phyloP scores from a whole-genome alignment of 2,113 vertebrate species.

The Seriola rivoliana region DNA sequence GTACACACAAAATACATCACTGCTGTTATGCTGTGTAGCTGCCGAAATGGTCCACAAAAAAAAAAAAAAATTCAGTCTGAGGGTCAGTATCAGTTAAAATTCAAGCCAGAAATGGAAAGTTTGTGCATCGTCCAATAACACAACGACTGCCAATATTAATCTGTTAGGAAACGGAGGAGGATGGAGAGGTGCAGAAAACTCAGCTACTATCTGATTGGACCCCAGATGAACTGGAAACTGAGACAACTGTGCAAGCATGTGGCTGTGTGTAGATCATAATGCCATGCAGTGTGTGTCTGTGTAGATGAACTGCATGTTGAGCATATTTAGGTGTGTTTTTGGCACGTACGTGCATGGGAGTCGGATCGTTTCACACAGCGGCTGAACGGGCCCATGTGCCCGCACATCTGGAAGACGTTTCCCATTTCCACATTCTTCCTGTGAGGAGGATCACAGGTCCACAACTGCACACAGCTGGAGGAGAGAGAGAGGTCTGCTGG shows the following conservation, averaged over 20 bases:
- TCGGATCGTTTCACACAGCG: constrained; percentile 31
- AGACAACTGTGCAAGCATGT: constrained; percentile 22
- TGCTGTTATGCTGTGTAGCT: not conserved
- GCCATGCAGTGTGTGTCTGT: not conserved
- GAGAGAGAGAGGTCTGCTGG: constrained; percentile 5
- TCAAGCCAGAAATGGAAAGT: constrained; percentile 3
- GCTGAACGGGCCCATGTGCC: constrained; percentile 55
- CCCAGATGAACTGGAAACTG: constrained; percentile 46
- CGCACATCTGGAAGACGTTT: constrained; percentile 81
- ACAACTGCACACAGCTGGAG: constrained; percentile 61
- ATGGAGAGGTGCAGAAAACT: constrained; percentile 35
- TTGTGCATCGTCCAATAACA: constrained; percentile 13
- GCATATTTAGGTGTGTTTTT: constrained; percentile 25
- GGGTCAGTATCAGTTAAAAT: not conserved
- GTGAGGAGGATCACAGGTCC: constrained; percentile 53
- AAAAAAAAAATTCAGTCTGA: constrained; percentile 33
- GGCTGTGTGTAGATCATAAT: not conserved
- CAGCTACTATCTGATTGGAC: constrained; percentile 38
- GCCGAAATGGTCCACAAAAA: not conserved
- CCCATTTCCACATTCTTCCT: constrained; percentile 80
- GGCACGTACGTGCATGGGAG: constrained; percentile 16
- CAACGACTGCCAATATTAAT: constrained; percentile 4
- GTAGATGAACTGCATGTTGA: not conserved
- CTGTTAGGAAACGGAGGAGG: constrained; percentile 11
- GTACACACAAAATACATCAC: not conserved